Percentiles rank a stretch among this genome's conserved stretches.
These are phyloP conservation scores for Lymantria monacha DNA, from an alignment of 2,888 invertebrate species.

Conservation along the genomic window DNA sequence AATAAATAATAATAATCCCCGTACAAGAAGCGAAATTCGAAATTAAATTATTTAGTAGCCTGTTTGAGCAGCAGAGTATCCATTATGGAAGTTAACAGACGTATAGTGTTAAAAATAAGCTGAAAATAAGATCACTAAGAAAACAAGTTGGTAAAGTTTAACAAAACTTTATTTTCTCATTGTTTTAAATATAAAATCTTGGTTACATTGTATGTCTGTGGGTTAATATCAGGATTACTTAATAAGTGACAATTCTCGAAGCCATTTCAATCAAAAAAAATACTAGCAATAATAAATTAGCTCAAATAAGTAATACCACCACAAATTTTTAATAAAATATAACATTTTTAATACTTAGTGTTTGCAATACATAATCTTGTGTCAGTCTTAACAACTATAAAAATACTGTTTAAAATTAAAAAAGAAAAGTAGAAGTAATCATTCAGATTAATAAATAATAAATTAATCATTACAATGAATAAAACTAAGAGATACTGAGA, in stretches of 20 bases:
- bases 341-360: conserved; percentile 71
- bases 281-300: conserved; percentile 52
- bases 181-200: conserved; percentile 67
- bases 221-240: conserved; percentile 62
- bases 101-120: too few species aligned
- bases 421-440: conserved; percentile 50
- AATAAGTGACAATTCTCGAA: conserved; percentile 56
- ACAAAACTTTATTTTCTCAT: conserved; percentile 69
- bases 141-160: conserved; percentile 51
- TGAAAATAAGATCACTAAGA: conserved; percentile 6
- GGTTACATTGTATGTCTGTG: conserved; percentile 70
- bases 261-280: conserved; percentile 50
- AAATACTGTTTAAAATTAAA: conserved; percentile 71
- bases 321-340: conserved; percentile 55
- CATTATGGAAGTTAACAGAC: too few species aligned
- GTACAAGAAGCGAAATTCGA: too few species aligned
- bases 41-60: too few species aligned
- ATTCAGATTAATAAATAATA: conserved; percentile 38
- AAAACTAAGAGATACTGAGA: conserved; percentile 50
- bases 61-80: too few species aligned
- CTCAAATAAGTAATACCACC: conserved; percentile 65
- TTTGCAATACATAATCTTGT: conserved; percentile 69
- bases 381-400: conserved; percentile 78
- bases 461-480: conserved; percentile 27
- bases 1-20: too few species aligned